Evolutionary conservation across 2,113 vertebrate genomes (phyloP), one percentile per base, ranked within the genome.

Genomic region (Chlamydotis undulata): DNA sequence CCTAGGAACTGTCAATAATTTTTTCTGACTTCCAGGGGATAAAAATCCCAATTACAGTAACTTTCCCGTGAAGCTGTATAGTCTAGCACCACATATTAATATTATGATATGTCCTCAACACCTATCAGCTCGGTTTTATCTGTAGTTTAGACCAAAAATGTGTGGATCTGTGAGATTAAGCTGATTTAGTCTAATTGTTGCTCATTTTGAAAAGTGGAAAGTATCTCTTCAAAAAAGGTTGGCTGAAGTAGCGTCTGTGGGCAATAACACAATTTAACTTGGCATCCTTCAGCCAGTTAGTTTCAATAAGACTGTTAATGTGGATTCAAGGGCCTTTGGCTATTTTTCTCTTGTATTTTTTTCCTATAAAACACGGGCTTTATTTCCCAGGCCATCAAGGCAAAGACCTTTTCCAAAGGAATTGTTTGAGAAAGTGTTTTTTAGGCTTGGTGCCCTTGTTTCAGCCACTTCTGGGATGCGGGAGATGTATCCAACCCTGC

Each of bases 1-100:
- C 78, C 95, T 90, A 96, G 87, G 94, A 97, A 91, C 45, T 83
- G 95, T 96, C 93, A 84, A 93, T 97, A 95, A 87, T 97, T 96
- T 97, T 96, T 93, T 95, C 94, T 84, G 87, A 63, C 96, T 89
- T 97, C 76, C 59, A 94, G 76, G 92, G 80, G 63, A 97, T 96
- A 92, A 97, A 97, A 97, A 97, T 93, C 73, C 87, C 92, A 96
- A 76, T 93, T 85, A 93, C 49, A 35, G 29, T 78, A 89, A 93
- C 60, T 93, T 84, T 83, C 49, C 80, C 24, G 56, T 65, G 82
- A 71, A 97, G 93, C 91, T 16, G 21, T 41, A 16, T 18, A 81
- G 89, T 93, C 68, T 76, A 75, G 65, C 3, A 45, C 83, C 68
- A 31, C 5, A 0, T 73, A 80, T 91, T 83, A 88, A 91, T 67